Conservation (phyloP, 2,113 vertebrate genomes). For the Oryzias melastigma region DNA sequence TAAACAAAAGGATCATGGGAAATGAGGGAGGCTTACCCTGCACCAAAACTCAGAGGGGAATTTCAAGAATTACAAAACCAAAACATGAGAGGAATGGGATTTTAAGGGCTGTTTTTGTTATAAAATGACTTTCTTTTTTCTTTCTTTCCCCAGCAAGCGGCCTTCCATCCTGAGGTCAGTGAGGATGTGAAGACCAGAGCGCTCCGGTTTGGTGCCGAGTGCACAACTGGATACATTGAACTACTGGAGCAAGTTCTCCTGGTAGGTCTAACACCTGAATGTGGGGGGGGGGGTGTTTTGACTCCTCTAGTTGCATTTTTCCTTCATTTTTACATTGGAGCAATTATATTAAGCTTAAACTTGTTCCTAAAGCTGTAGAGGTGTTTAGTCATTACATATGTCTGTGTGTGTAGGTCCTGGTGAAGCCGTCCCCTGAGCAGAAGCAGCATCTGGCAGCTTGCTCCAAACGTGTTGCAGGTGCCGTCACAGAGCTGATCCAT, state of each 20-base stretch:
- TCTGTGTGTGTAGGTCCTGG: constrained; percentile 81
- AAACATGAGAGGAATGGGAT: no score
- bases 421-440: constrained; percentile 88
- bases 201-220: constrained; percentile 87
- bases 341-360: not conserved
- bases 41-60: no score
- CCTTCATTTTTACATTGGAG: not conserved
- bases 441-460: constrained; percentile 88
- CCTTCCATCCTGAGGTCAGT: constrained; percentile 86
- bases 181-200: constrained; percentile 87
- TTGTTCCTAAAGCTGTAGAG: not conserved
- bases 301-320: not conserved
- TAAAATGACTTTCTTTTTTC: constrained; percentile 1
- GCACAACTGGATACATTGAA: constrained; percentile 89
- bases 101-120: no score
- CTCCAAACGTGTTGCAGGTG: constrained; percentile 90
- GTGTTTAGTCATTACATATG: not conserved
- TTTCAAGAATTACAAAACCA: no score
- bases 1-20: no score
- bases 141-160: constrained; percentile 85
- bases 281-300: no score
- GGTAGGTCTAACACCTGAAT: constrained; percentile 66
- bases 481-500: constrained; percentile 97
- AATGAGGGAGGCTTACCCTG: no score
- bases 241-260: constrained; percentile 92